phyloP scores from a whole-genome alignment of 1,140 invertebrate species.

The Pomacea maculata region DNA sequence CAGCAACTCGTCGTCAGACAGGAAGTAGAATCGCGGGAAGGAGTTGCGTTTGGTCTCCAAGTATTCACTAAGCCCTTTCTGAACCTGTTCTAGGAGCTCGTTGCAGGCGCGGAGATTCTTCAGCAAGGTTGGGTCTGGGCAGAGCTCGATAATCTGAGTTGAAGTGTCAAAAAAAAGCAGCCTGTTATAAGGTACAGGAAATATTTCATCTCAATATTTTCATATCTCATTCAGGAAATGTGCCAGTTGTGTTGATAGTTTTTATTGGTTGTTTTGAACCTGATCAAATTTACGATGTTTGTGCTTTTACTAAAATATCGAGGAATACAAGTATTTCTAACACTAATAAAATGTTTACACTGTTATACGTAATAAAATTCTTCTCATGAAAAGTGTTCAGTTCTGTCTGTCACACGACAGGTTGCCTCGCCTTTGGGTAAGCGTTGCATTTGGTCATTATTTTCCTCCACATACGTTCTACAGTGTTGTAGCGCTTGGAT shows the following conservation, averaged over 20 bases:
- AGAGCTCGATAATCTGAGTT: slow-evolving; percentile 64
- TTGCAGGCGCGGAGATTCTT: slow-evolving; percentile 76
- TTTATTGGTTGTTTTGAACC: too few relatives aligned
- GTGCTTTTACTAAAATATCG: neutral
- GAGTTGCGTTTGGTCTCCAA: slow-evolving; percentile 83
- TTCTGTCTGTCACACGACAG: neutral
- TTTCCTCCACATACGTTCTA: slow-evolving; percentile 79
- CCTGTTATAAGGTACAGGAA: too few relatives aligned
- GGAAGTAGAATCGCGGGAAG: slow-evolving; percentile 85
- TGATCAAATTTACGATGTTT: neutral
- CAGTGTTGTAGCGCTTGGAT: slow-evolving; percentile 78
- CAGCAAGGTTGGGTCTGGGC: slow-evolving; percentile 68
- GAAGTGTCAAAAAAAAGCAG: too few relatives aligned
- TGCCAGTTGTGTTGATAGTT: too few relatives aligned
- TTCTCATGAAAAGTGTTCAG: too few relatives aligned
- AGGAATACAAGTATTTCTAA: neutral
- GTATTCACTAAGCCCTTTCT: slow-evolving; percentile 80
- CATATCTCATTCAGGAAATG: too few relatives aligned
- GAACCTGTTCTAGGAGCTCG: slow-evolving; percentile 74
- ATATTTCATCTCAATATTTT: too few relatives aligned
- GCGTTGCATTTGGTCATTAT: slow-evolving; percentile 77
- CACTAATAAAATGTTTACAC: neutral
- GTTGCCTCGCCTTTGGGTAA: slow-evolving; percentile 70
- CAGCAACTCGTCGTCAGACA: slow-evolving; percentile 87
- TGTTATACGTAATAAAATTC: too few relatives aligned